Conservation (phyloP, 2,797 vertebrate species). For the Gadopsis marmoratus region DNA sequence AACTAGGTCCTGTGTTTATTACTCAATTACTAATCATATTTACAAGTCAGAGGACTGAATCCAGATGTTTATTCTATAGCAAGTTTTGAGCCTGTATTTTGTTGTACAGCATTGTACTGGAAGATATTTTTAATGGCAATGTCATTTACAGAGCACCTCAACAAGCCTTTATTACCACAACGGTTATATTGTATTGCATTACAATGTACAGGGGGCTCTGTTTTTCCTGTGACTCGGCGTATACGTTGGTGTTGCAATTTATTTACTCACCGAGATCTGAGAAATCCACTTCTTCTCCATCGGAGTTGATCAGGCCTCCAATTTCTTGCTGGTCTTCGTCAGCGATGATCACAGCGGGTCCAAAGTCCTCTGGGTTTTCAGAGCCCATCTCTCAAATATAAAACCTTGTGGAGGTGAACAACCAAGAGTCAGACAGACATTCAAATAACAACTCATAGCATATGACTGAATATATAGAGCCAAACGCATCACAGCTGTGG, state of each 20-base stretch:
- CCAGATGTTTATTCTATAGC: too few species aligned
- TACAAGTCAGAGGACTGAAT: too few species aligned
- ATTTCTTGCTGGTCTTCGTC: constrained; percentile 78
- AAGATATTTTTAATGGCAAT: background rate
- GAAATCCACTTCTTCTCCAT: constrained; percentile 83
- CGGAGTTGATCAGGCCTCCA: constrained; percentile 82
- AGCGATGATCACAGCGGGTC: constrained; percentile 50
- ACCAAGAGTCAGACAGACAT: constrained; percentile 8
- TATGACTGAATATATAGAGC: background rate
- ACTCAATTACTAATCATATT: too few species aligned
- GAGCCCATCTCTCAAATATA: constrained; percentile 75
- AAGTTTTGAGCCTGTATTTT: background rate
- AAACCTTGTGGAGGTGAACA: constrained; percentile 34
- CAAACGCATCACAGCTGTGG: background rate
- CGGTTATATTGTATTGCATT: background rate
- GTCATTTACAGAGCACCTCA: background rate
- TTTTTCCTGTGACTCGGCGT: background rate
- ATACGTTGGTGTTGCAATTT: background rate
- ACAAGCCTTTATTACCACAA: background rate
- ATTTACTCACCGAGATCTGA: constrained; percentile 71
- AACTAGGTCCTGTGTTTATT: too few species aligned
- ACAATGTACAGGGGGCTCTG: background rate
- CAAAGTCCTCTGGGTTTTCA: constrained; percentile 75
- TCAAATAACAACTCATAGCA: background rate
- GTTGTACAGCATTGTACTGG: background rate